Percentiles rank a stretch among this genome's conserved stretches.
phyloP scores from a whole-genome alignment of 2,113 vertebrate species.

The Dryoscopus gambensis region DNA sequence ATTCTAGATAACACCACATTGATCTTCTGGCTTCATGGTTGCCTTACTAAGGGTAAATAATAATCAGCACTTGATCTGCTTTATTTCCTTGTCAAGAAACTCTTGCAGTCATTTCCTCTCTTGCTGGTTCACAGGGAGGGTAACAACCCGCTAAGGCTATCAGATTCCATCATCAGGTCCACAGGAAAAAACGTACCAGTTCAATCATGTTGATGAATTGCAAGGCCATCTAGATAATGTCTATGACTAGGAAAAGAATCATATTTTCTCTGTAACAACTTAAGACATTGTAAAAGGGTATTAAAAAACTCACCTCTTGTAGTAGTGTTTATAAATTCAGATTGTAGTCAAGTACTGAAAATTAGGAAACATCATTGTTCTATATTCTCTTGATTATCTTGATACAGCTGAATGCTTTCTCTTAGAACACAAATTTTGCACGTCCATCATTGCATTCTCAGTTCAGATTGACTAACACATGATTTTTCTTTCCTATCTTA shows the following conservation, averaged over 20 bases:
- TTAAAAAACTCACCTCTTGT: background rate
- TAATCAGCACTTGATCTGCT: background rate
- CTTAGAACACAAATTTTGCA: background rate
- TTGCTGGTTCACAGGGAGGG: background rate
- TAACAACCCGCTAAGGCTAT: background rate
- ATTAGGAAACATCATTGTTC: background rate
- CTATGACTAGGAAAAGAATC: background rate
- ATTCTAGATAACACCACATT: background rate
- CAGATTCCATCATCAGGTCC: background rate
- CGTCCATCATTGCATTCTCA: background rate
- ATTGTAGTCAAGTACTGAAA: background rate
- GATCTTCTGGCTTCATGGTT: background rate
- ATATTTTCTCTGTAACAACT: background rate
- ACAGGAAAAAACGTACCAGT: background rate
- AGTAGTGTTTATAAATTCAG: background rate
- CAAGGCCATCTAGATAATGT: background rate
- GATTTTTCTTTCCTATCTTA: background rate
- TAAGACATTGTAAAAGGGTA: background rate
- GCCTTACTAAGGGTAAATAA: background rate
- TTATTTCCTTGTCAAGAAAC: background rate
- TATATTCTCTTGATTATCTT: background rate
- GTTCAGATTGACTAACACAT: background rate
- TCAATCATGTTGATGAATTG: background rate
- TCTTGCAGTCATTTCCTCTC: background rate
- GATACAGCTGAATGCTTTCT: background rate